A percentile compares a stretch with the other conserved stretches of the same genome.
Evolutionary conservation across 2,797 vertebrate genomes (phyloP).

Genomic region (Petrocephalus sullivani): DNA sequence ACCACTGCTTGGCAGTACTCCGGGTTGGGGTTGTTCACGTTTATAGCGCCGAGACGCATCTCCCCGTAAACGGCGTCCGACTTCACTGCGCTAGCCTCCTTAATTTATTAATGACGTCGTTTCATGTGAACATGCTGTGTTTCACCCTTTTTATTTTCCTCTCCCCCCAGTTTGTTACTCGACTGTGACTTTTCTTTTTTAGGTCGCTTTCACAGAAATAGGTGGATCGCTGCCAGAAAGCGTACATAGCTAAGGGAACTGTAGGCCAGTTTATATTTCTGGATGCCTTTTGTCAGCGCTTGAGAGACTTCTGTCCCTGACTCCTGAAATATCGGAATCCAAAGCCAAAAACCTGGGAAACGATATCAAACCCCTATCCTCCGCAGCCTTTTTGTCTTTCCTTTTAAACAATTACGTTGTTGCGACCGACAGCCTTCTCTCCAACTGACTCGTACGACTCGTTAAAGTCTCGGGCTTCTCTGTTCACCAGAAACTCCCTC

Average conservation of each 20-base stretch:
- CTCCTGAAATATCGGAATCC: constrained; percentile 31
- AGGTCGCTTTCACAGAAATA: neutral
- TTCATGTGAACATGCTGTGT: neutral
- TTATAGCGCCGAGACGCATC: neutral
- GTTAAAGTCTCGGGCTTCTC: neutral
- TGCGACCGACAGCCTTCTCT: neutral
- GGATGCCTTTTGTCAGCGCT: constrained; percentile 14
- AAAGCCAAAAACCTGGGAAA: constrained; percentile 41
- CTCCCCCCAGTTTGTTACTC: neutral
- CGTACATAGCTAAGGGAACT: neutral
- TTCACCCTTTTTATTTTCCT: neutral
- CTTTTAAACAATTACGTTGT: constrained; percentile 31
- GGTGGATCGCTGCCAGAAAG: constrained; percentile 2
- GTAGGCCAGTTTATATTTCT: constrained; percentile 18
- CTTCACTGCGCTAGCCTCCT: neutral
- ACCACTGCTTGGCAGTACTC: neutral
- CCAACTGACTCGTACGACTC: neutral
- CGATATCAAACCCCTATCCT: constrained; percentile 44
- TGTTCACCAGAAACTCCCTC: neutral
- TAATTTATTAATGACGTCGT: neutral
- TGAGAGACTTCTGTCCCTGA: constrained; percentile 36
- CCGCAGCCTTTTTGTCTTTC: constrained; percentile 31
- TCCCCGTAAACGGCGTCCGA: neutral
- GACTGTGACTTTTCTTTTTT: neutral
- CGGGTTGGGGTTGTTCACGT: neutral